Evolutionary conservation across 1,140 invertebrate genomes (phyloP).

Genomic region (Drosophila grimshawi): DNA sequence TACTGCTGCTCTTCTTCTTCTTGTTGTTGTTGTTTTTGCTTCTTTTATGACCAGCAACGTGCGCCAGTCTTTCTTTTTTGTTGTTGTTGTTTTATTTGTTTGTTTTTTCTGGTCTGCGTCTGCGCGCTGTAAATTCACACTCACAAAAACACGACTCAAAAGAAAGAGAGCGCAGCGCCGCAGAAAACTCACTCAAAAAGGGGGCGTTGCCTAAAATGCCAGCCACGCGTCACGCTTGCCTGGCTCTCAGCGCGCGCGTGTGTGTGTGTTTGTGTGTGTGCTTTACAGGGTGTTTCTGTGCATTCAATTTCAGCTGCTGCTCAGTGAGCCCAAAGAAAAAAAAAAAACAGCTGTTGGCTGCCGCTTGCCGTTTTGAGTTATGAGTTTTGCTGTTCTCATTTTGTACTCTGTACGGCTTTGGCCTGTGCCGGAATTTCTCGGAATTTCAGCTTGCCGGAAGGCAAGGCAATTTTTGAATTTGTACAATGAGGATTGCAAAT

Average conservation of each 20-base stretch:
- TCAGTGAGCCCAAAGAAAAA: not conserved
- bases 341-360: constrained; percentile 69
- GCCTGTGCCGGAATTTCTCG: constrained; percentile 49
- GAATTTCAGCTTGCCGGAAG: constrained; percentile 20
- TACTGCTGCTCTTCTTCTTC: constrained; percentile 15
- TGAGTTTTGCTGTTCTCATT: constrained; percentile 47
- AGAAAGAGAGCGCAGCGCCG: constrained; percentile 12
- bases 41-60: constrained; percentile 50
- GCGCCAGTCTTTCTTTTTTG: constrained; percentile 47
- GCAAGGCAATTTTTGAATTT: not conserved
- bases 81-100: constrained; percentile 31
- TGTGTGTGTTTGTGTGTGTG: constrained; percentile 6
- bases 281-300: constrained; percentile 63
- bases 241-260: constrained; percentile 3
- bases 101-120: constrained; percentile 60
- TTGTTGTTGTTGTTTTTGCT: constrained; percentile 45
- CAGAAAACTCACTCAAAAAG: constrained; percentile 45
- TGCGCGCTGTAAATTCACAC: constrained; percentile 49
- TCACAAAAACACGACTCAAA: constrained; percentile 48
- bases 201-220: constrained; percentile 52
- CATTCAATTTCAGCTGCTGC: constrained; percentile 68
- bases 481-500: not conserved
- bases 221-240: constrained; percentile 36
- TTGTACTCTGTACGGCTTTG: constrained; percentile 23
- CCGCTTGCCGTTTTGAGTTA: constrained; percentile 58